Percentiles rank a stretch among this genome's conserved stretches.
phyloP scores from a whole-genome alignment of 2,888 invertebrate species.

The Heliconius erato region DNA sequence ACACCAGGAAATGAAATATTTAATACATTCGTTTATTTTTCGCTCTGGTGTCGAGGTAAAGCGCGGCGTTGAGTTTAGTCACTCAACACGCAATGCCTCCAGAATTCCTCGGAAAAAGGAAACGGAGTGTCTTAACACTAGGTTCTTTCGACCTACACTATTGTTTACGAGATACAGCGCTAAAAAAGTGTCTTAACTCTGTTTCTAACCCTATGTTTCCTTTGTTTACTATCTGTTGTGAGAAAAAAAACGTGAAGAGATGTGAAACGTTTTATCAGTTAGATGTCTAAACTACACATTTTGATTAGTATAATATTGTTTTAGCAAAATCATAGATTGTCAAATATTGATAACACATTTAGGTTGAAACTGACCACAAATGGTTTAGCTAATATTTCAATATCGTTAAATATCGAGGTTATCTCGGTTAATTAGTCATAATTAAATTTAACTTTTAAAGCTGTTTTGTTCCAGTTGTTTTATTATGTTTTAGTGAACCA shows the following conservation, averaged over 20 bases:
- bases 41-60: too few species aligned
- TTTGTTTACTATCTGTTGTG: too few species aligned
- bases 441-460: background rate
- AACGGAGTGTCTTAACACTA: too few species aligned
- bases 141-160: too few species aligned
- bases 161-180: too few species aligned
- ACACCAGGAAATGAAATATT: too few species aligned
- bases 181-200: too few species aligned
- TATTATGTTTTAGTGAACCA: background rate
- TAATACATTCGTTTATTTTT: too few species aligned
- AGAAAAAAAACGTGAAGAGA: background rate
- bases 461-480: background rate
- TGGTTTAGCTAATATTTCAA: slow-evolving; percentile 15
- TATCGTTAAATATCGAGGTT: slow-evolving; percentile 7
- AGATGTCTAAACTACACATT: background rate
- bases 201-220: too few species aligned
- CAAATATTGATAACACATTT: slow-evolving; percentile 1
- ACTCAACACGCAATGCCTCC: too few species aligned
- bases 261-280: background rate
- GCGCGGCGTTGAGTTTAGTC: too few species aligned
- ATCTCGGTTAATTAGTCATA: slow-evolving; percentile 17
- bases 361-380: slow-evolving; percentile 2
- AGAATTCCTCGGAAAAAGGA: too few species aligned
- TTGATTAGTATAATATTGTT: background rate
- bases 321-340: background rate